Conservation (phyloP, 2,797 vertebrate genomes). For the Smutsia gigantea region DNA sequence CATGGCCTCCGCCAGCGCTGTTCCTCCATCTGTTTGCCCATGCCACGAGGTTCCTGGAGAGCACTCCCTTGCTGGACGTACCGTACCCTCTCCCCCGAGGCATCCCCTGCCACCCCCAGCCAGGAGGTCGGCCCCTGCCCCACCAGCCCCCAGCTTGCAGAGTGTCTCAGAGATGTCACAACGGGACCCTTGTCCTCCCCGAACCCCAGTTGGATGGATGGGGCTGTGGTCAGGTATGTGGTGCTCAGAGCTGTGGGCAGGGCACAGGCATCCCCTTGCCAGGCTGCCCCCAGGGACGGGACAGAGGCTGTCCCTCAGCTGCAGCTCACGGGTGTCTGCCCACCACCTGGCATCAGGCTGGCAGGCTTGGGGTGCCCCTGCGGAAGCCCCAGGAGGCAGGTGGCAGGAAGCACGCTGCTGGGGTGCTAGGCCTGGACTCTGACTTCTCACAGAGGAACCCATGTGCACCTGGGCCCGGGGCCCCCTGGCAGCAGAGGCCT, state of each 20-base stretch:
- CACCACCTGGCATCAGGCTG: neutral
- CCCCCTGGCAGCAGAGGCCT: neutral
- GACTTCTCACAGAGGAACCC: neutral
- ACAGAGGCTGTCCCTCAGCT: neutral
- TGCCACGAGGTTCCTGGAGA: no score
- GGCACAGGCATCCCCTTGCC: no score
- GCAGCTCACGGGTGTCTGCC: neutral
- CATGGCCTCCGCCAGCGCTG: neutral
- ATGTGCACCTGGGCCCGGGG: neutral
- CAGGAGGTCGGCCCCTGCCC: neutral
- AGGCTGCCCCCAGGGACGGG: neutral
- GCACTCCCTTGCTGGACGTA: no score
- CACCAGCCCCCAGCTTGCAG: neutral
- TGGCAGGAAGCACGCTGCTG: neutral
- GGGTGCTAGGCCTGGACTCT: accelerated
- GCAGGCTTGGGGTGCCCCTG: accelerated
- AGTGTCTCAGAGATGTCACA: neutral
- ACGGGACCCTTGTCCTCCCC: neutral
- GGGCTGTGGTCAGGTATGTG: neutral
- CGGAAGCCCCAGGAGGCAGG: accelerated
- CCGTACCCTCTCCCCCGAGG: no score
- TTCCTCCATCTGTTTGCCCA: no score
- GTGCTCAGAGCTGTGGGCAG: neutral
- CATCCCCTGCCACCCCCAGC: neutral
- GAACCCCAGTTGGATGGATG: neutral